phyloP scores from a whole-genome alignment of 2,113 vertebrate species.

The Girardinichthys multiradiatus region DNA sequence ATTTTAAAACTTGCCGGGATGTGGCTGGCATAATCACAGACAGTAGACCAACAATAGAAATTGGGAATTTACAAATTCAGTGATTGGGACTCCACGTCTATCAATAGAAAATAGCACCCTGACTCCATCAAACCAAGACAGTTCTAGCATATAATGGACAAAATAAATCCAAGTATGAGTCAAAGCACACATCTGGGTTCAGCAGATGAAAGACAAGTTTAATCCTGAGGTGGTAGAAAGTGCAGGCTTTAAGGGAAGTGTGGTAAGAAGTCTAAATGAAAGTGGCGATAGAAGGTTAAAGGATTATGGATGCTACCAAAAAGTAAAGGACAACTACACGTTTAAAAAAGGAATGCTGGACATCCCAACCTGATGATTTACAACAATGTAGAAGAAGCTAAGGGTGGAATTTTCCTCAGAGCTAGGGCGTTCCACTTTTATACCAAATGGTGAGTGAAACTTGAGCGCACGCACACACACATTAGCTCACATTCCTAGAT shows the following conservation, averaged over 20 bases:
- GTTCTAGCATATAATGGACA: no score
- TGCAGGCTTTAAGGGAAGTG: conserved; percentile 50
- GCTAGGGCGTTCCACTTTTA: conserved; percentile 58
- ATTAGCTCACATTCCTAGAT: conserved; percentile 21
- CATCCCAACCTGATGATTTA: conserved; percentile 53
- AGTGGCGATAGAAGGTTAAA: not conserved
- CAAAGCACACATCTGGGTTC: not conserved
- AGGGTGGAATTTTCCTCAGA: conserved; percentile 67
- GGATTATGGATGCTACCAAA: not conserved
- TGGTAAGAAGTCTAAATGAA: conserved; percentile 13
- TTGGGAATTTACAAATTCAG: no score
- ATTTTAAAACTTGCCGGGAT: not conserved
- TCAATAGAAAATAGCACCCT: no score
- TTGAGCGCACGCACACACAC: conserved; percentile 27
- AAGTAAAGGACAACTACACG: conserved; percentile 1
- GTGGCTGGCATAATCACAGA: not conserved
- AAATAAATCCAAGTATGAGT: no score
- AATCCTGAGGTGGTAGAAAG: not conserved
- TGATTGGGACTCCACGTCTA: no score
- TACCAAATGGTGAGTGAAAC: conserved; percentile 50
- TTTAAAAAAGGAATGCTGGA: conserved; percentile 27
- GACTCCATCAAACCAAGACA: no score
- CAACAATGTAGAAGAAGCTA: conserved; percentile 33
- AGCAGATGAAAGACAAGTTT: conserved; percentile 18
- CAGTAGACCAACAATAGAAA: not conserved